Evolutionary conservation across 2,888 invertebrate species (phyloP), one percentile per base, ranked within the genome.

Genomic region (Drosophila conformis): DNA sequence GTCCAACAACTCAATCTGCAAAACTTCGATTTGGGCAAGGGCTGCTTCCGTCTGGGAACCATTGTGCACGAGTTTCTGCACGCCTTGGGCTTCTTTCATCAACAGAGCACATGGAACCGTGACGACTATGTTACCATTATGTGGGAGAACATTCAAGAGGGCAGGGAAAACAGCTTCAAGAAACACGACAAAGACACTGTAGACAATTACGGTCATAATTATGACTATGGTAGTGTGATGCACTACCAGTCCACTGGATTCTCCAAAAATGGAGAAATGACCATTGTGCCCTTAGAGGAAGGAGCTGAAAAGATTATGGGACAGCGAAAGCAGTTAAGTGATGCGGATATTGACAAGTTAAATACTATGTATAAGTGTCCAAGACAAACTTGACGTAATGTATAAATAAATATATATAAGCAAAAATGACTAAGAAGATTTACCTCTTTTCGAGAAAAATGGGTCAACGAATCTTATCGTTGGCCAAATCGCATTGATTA

Each of bases 31-130:
- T 33, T 92, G 18, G 91, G 90, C 15, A 21, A 29, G 2, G 93
- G 93, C 0, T 93, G 93, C 52, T 93, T 92, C 76, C 89, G 91
- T 2, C 59, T 91, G 52, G 93, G 91, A 4, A 97, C 97, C 0
- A 94, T 96, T 0, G 93, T 96, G 4, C 97, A 97, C 83, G 97
- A 97, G 91, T 93, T 97, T 67, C 94, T 97, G 91, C 97, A 97
- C 84, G 96, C 96, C 0, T 88, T 96, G 8, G 97, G 97, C 0
- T 97, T 97, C 91, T 94, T 96, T 90, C 97, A 97, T 90, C 97
- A 97, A 88, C 97, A 97, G 91, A 97, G 96, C 86, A 94, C 97
- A 0, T 94, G 94, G 6, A 96, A 97, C 89, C 94, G 97, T 0
- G 97, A 97, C 88, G 94, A 95, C 29, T 96, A 94, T 82, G 96